Percentiles rank a stretch among this genome's conserved stretches.
Conservation (phyloP, 2,888 invertebrate genomes). For the Athalia rosae region DNA sequence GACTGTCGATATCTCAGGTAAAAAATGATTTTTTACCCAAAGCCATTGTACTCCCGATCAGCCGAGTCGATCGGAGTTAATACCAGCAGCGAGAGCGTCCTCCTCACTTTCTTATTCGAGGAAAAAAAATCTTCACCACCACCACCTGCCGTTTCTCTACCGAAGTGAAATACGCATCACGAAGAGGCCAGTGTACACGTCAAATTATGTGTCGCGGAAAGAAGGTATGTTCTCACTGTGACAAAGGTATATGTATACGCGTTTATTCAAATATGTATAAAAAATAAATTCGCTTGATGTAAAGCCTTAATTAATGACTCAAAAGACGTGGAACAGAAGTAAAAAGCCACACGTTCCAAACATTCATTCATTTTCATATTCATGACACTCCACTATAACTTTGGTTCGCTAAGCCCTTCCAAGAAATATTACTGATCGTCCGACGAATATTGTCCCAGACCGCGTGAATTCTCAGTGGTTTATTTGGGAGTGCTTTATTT, state of each 20-base stretch:
- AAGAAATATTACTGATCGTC: conserved; percentile 41
- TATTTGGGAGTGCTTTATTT: conserved; percentile 35
- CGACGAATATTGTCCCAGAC: conserved; percentile 31
- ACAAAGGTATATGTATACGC: not conserved
- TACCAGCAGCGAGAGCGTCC: not conserved
- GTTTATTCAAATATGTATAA: not conserved
- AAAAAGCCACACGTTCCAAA: conserved; percentile 30
- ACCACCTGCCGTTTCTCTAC: not conserved
- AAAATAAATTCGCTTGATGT: conserved; percentile 4
- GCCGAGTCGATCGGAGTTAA: not conserved
- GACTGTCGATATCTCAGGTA: conserved; percentile 34
- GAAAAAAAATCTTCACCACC: not conserved
- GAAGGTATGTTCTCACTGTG: not conserved
- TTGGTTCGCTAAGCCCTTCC: conserved; percentile 29
- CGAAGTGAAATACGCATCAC: not conserved
- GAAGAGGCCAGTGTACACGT: conserved; percentile 9
- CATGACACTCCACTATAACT: conserved; percentile 24
- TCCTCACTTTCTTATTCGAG: not conserved
- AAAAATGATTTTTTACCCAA: conserved; percentile 14
- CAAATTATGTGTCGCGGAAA: not conserved
- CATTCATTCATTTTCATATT: conserved; percentile 39
- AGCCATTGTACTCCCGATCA: not conserved
- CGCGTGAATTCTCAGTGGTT: conserved; percentile 16
- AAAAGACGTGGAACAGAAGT: conserved; percentile 15
- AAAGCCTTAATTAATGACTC: conserved; percentile 25